phyloP scores from a whole-genome alignment of 2,113 vertebrate species.

The Elachura formosa region DNA sequence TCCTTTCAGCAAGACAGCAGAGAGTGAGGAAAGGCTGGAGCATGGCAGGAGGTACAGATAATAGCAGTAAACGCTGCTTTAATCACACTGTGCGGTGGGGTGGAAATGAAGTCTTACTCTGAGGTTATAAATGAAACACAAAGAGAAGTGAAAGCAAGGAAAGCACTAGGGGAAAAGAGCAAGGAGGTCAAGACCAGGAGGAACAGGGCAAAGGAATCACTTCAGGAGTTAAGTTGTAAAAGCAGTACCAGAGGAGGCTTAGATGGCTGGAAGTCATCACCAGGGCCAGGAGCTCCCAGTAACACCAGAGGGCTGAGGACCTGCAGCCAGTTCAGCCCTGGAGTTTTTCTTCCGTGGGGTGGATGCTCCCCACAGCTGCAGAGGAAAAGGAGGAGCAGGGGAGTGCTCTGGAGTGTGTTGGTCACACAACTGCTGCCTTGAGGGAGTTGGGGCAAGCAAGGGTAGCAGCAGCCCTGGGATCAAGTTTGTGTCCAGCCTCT shows the following conservation, averaged over 20 bases:
- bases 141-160: neutral
- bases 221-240: neutral
- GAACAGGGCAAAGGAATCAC: neutral
- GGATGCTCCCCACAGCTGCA: neutral
- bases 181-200: neutral
- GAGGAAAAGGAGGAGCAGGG: neutral
- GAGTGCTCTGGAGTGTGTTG: neutral
- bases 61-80: neutral
- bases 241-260: neutral
- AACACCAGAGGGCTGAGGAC: neutral
- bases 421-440: accelerated
- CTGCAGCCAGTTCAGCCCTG: neutral
- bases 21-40: neutral
- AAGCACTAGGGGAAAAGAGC: neutral
- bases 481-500: neutral
- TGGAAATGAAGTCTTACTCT: neutral
- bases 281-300: neutral
- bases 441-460: neutral
- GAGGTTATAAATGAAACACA: neutral
- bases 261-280: neutral
- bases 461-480: neutral
- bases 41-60: neutral
- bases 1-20: neutral
- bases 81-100: neutral
- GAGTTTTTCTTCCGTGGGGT: accelerated